Evolutionary conservation across 2,888 invertebrate genomes (phyloP).

Genomic region (Trachelus troglodyta): DNA sequence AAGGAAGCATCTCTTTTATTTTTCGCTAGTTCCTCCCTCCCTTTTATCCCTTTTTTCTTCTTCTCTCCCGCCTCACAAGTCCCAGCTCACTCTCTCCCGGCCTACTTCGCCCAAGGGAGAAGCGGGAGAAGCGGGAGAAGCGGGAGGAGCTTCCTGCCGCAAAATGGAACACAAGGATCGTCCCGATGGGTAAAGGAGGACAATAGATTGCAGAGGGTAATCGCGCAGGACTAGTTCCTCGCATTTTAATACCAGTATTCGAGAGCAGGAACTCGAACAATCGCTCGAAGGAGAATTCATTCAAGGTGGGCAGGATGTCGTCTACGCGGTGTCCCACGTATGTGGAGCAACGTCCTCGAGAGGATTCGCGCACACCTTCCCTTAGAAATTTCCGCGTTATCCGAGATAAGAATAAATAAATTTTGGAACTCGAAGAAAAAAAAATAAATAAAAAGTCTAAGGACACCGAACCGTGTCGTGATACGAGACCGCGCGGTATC

Average conservation of each 20-base stretch:
- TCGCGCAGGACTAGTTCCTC: constrained; percentile 52
- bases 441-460: not conserved
- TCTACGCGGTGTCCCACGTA: not conserved
- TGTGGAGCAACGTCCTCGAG: constrained; percentile 7
- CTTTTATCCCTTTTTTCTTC: constrained; percentile 7
- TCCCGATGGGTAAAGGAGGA: constrained; percentile 9
- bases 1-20: constrained; percentile 48
- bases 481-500: not conserved
- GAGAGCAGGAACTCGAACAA: constrained; percentile 61
- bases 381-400: not conserved
- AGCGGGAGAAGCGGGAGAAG: not conserved
- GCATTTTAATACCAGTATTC: constrained; percentile 58
- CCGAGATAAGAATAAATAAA: not conserved
- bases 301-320: constrained; percentile 20
- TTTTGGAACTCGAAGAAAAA: not conserved
- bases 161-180: constrained; percentile 19
- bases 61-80: not conserved
- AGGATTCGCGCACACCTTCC: constrained; percentile 1
- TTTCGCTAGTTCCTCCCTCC: constrained; percentile 31
- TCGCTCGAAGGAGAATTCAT: constrained; percentile 24
- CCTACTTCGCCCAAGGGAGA: not conserved
- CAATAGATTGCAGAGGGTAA: not conserved
- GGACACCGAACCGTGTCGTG: not conserved
- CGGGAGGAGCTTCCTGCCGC: constrained; percentile 20
- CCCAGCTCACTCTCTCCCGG: not conserved